Base-by-base conservation (phyloP, 2,113 vertebrate genomes). In the Mesoclemmys tuberculata region DNA sequence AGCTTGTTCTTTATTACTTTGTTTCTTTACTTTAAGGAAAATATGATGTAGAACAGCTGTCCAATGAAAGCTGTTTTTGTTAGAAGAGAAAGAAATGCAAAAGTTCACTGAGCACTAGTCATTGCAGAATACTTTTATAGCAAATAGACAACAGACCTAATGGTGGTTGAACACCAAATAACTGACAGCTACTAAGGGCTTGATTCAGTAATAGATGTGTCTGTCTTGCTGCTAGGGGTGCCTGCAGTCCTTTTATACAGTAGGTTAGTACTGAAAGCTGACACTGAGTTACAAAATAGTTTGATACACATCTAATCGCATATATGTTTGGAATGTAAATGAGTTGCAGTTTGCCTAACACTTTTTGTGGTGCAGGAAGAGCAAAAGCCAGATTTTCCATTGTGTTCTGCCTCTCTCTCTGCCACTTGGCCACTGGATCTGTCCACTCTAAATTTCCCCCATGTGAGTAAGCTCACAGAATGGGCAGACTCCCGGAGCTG, bases 81-180 rank as follows among this genome's bases (percentile, higher is more conserved):
- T 77, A 75, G 29, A 93, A 86, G 46, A 82, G 80, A 80, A 82
- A 87, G 84, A 68, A 44, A 26, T 91, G 8, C 2, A 95, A 82
- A 94, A 87, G 27, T 86, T 93, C 46, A 55, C 49, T 87, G 52
- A 87, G 14, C 29, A 10, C 77, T 87, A 78, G 26, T 95, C 75
- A 52, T 56, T 22, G 26, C 13, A 78, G 64, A 54, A 88, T 85
- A 88, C 87, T 87, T 96, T 88, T 89, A 92, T 78, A 93, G 41
- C 35, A 88, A 24, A 14, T 84, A 90, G 44, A 91, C 85, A 95
- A 94, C 86, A 58, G 41, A 93, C 14, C 52, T 77, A 93, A 94
- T 83, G 75, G 22, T 95, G 46, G 13, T 58, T 78, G 88, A 88
- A 95, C 10, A 95, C 71, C 78, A 94, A 24, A 46, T 46, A 6